These are phyloP conservation scores for Cyclargus thomasi DNA, from an alignment of 1,140 invertebrate genomes.

Conservation along the genomic window DNA sequence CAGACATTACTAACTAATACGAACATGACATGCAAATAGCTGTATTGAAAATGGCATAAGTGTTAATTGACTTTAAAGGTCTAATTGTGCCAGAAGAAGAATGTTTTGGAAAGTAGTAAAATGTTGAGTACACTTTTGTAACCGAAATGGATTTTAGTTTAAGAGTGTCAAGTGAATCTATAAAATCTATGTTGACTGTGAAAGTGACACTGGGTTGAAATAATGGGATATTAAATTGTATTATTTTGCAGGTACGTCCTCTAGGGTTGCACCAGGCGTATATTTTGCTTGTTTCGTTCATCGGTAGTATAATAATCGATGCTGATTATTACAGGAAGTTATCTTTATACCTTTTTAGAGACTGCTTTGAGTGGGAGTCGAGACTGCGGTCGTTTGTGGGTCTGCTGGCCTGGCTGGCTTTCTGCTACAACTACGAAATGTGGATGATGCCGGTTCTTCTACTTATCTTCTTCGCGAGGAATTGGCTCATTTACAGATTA, in stretches of 20 bases:
- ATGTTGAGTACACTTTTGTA: too few relatives aligned
- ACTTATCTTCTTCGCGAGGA: slow-evolving; percentile 82
- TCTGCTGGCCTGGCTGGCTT: slow-evolving; percentile 87
- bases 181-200: too few relatives aligned
- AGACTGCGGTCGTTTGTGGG: slow-evolving; percentile 91
- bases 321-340: not conserved
- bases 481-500: slow-evolving; percentile 76
- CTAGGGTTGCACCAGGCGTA: not conserved
- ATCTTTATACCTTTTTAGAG: slow-evolving; percentile 76
- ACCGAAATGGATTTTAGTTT: too few relatives aligned
- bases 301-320: not conserved
- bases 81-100: too few relatives aligned
- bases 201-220: too few relatives aligned
- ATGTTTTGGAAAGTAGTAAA: too few relatives aligned
- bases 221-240: too few relatives aligned
- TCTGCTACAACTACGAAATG: slow-evolving; percentile 90
- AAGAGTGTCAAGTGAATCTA: too few relatives aligned
- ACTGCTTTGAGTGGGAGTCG: slow-evolving; percentile 98
- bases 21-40: too few relatives aligned
- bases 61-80: too few relatives aligned
- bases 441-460: slow-evolving; percentile 89
- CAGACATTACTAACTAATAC: not conserved
- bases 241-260: not conserved
- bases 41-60: too few relatives aligned
- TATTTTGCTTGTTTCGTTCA: not conserved